Base-by-base conservation (phyloP, 92 coral and sea anemone genomes). In the Palythoa heliodiscus region DNA sequence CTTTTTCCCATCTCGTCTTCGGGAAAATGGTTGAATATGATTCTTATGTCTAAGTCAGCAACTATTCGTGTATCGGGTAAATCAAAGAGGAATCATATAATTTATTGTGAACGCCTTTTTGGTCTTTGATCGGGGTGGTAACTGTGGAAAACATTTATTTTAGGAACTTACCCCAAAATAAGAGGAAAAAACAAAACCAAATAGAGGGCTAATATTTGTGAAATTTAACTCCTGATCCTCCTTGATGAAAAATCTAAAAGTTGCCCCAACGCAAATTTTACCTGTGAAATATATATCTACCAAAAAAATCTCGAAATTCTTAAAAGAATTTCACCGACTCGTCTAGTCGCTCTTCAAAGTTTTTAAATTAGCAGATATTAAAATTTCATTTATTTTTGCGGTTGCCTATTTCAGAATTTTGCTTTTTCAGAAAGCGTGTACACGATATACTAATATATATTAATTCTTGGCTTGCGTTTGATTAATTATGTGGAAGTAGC, bases 391-490 rank as follows among this genome's bases (percentile, higher is more conserved):
- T 66, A 66, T 80, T 80, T 80, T 80, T 66, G 50, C n/a, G 63
- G 55, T 29, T 75, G 35, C 35, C 35, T 16, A n/a, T 57, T 57
- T 77, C 3, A 77, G 82, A 76, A 76, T 12, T 16, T 52, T 52
- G 73, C 71, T 64, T 63, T 40, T 20, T 38, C 38, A 79, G 38
- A 79, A 66, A 79, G 83, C 40, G n/a, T 64, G 35, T 29, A 29
- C 35, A 47, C 84, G 22, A 23, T 63, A 19, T 70, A 7, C 55
- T 80, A 80, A 80, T 80, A 80, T 80, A 69, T 80, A 80, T 53
- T 77, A 77, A 64, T n/a, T n/a, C n/a, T n/a, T n/a, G 63, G 47
- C 74, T 80, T 80, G 11, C 55, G 74, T 67, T 80, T 67, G 73
- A 50, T 53, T 35, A 57, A 57, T 52, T 77, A 77, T 77, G 14